Base-by-base conservation (phyloP, 2,113 vertebrate species). In the Benitochromis conjunctus region DNA sequence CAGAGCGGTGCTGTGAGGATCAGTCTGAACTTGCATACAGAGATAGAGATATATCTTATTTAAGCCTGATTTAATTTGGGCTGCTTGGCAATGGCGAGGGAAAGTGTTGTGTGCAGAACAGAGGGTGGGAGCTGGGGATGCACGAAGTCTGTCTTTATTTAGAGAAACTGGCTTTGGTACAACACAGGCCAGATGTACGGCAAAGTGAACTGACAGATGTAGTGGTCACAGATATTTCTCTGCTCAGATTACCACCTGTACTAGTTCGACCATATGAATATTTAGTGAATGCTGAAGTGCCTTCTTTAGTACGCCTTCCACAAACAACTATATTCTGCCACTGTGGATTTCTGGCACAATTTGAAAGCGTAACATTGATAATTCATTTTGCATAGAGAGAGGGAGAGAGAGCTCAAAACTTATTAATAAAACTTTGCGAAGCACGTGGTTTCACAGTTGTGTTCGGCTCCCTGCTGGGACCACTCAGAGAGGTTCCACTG, bases 41-140 rank as follows among this genome's bases (percentile, higher is more conserved):
- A 89, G 91, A 86, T 46, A 85, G 74, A 89, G 81, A 95, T 94
- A 89, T 89, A 93, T 95, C 93, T 95, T 93, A 89, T 94, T 96
- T 94, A 92, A 91, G 89, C 88, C 84, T 87, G 81, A 93, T 95
- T 95, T 96, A 91, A 95, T 94, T 94, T 96, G 46, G 81, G 62
- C 87, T 78, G 69, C 88, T 90, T 93, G 93, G 91, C 90, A 87
- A 83, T 24, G 78, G 62, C 26, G 43, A 85, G 24, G 34, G 79
- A 83, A 86, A 89, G 83, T 88, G 88, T 92, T 88, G 78, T 89
- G 90, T 83, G 78, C 54, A 56, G 82, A 92, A 84, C 69, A 84
- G 88, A 91, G 85, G 85, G 85, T 82, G 77, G 90, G 83, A 82
- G 83, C 69, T 69, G 76, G 85, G 74, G 89, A 93, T 81, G 91